Base-by-base conservation (phyloP, 2,113 vertebrate species). In the Potamarius usumacintae region DNA sequence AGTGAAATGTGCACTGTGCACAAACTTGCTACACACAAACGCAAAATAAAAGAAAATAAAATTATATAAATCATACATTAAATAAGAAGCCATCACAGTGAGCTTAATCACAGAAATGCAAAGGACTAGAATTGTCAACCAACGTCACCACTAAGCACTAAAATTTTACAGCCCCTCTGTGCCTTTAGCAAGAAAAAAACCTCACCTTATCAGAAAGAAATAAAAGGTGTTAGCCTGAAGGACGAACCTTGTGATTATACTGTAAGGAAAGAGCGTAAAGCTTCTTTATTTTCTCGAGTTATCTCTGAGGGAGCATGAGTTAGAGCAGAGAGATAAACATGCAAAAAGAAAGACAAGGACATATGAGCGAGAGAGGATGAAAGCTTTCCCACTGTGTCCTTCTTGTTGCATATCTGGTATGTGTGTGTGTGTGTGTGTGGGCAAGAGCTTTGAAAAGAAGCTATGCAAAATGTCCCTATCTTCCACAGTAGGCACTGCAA, bases 391-490 rank as follows among this genome's bases (percentile, higher is more conserved):
- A 60, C 22, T 1, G 62, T 71, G 83, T 90, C 86, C 88, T 91
- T 86, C 79, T 60, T 58, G 27, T 82, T 85, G 88, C 89, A 82
- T 89, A 86, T 52, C 34, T 55, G 7, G 62, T 20, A 77, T 53
- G 72, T 34, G 67, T 17, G 71, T 10, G 71, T 20, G 42, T 87
- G 87, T 88, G 14, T 0, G 34, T 88, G 93, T 93, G 88, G 90
- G 92, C 88, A 89, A 88, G 20, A 81, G 81, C 90, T 91, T 76
- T 92, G 85, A 22, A 67, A 82, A 77, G 80, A 60, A 74, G 76
- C 76, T 87, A 58, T 88, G 86, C 91, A 77, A 92, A 93, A 55
- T 60, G 90, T 81, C 83, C 85, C 78, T 63, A 53, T 25, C 86
- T 53, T 87, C 80, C 27, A 92, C 88, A 92, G 92, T 82, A 90